Base-by-base conservation (phyloP, 2,113 vertebrate genomes). In the Genyomyrus donnyi region DNA sequence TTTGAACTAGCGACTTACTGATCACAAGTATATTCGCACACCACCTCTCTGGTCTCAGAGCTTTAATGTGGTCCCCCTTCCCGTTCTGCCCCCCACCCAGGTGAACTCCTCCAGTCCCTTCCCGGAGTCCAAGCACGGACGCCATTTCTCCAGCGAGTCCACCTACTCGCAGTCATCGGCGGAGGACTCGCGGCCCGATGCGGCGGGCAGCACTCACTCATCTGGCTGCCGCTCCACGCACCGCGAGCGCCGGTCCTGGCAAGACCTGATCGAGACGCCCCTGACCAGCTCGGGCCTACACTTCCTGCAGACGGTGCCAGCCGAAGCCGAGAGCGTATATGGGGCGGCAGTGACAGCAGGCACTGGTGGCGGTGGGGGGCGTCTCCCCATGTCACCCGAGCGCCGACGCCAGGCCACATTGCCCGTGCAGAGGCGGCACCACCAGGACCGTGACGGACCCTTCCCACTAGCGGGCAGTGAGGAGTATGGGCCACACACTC, bases 51-150 rank as follows among this genome's bases (percentile, higher is more conserved):
- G 94, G 89, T 95, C 95, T 0, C 90, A 93, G 89, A 96, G 94
- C 91, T 92, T 94, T 96, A 90, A 91, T 95, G 92, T 93, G 93
- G 85, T 95, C 93, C 93, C 93, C 74, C 17, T 93, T 88, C 94
- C 94, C 19, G 95, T 94, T 90, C 95, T 95, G n/a, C 94, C 93
- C 90, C 93, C 93, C 74, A 80, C 91, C 42, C 95, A 98, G 97
- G 96, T 97, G 91, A 97, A 97, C 91, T 98, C 97, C 42, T 96
- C 97, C 17, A 97, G 96, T 90, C 97, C 97, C 1, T 98, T 97
- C 94, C 97, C 97, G 0, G 97, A 98, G 93, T 94, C 95, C 91
- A 97, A 97, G 89, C 96, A 96, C 0, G 93, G 96, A 0, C 96
- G 97, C 2, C 97, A 97, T 91, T 96, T 97, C 90, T 97, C 97